Conservation (phyloP, 2,888 invertebrate species). For the Chrysolina oricalcia region DNA sequence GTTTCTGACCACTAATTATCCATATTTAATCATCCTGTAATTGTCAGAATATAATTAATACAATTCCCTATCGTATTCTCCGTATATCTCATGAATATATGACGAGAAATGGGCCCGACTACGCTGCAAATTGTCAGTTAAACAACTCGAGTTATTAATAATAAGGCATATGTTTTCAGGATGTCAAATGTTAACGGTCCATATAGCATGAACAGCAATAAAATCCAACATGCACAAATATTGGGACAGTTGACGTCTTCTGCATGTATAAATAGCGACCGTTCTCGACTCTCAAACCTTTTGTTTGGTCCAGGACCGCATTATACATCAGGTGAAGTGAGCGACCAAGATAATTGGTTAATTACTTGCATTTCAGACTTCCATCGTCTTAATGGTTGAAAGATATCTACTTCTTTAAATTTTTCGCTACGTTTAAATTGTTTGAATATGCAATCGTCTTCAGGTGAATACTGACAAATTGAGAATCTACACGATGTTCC, state of each 20-base stretch:
- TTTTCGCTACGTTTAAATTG: too few relatives aligned
- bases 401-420: too few relatives aligned
- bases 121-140: slow-evolving; percentile 51
- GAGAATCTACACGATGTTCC: too few relatives aligned
- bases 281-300: slow-evolving; percentile 25
- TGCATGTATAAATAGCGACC: slow-evolving; percentile 36
- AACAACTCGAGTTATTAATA: slow-evolving; percentile 53
- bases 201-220: slow-evolving; percentile 50
- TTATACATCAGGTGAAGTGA: not conserved
- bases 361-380: too few relatives aligned
- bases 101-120: slow-evolving; percentile 39
- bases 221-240: slow-evolving; percentile 49
- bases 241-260: slow-evolving; percentile 46
- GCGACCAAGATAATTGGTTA: too few relatives aligned
- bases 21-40: slow-evolving; percentile 5
- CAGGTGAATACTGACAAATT: too few relatives aligned
- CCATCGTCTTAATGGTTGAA: too few relatives aligned
- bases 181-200: slow-evolving; percentile 46
- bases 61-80: slow-evolving; percentile 14
- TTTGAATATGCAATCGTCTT: too few relatives aligned
- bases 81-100: slow-evolving; percentile 19
- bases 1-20: slow-evolving; percentile 14
- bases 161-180: slow-evolving; percentile 49
- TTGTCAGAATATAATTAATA: slow-evolving; percentile 12
- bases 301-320: slow-evolving; percentile 13